Percentiles rank a stretch among this genome's conserved stretches.
phyloP scores from a whole-genome alignment of 1,140 invertebrate genomes.

The Drosophila pectinifera region DNA sequence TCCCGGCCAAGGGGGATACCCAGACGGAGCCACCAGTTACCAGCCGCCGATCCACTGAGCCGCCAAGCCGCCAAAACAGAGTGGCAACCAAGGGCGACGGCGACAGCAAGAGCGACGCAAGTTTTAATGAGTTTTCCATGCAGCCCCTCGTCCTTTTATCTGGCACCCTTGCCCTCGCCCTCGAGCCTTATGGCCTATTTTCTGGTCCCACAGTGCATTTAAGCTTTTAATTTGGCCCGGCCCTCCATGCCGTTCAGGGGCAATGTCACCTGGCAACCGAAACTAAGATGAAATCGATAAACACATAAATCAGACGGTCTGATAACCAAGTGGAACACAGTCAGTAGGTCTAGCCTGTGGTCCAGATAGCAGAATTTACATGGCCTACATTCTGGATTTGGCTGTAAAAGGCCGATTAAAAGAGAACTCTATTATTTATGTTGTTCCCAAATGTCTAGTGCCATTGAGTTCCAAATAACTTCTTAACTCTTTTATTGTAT shows the following conservation, averaged over 20 bases:
- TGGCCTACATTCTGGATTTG: conserved; percentile 28
- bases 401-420: conserved; percentile 7
- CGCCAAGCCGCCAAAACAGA: conserved; percentile 15
- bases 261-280: conserved; percentile 72
- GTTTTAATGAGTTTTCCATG: conserved; percentile 81
- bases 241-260: conserved; percentile 46
- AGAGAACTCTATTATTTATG: neutral
- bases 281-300: conserved; percentile 76
- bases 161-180: neutral
- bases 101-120: conserved; percentile 61
- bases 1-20: conserved; percentile 30
- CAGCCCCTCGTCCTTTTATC: conserved; percentile 32
- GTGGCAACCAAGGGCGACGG: conserved; percentile 50
- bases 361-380: conserved; percentile 9
- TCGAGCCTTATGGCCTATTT: conserved; percentile 35
- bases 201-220: conserved; percentile 56
- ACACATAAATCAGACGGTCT: conserved; percentile 53
- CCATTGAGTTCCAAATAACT: neutral
- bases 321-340: conserved; percentile 29
- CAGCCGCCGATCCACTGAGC: conserved; percentile 11
- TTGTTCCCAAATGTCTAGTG: neutral
- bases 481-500: neutral
- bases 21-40: conserved; percentile 12
- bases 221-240: conserved; percentile 53
- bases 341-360: conserved; percentile 1